Percentiles rank a stretch among this genome's conserved stretches.
Conservation (phyloP, 2,797 vertebrate species). For the Anabas testudineus region DNA sequence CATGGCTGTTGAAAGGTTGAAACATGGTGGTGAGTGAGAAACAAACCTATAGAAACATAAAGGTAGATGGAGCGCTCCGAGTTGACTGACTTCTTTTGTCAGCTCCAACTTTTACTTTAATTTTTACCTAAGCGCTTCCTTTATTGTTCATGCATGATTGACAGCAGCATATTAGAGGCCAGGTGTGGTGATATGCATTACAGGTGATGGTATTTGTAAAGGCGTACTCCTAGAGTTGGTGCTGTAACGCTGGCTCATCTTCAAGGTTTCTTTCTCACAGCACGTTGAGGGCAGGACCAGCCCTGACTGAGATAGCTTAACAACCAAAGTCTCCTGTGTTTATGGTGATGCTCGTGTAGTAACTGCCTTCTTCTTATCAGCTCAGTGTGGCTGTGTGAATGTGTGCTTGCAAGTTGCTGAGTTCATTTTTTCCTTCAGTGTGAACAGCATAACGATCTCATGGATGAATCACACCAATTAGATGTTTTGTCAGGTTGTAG, state of each 20-base stretch:
- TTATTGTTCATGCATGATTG: conserved; percentile 8
- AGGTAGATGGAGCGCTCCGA: too few species aligned
- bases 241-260: neutral
- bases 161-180: conserved; percentile 15
- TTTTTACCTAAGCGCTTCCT: neutral
- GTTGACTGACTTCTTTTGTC: neutral
- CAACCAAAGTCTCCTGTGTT: conserved; percentile 73
- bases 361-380: conserved; percentile 54
- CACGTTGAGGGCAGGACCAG: conserved; percentile 11
- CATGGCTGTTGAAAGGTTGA: conserved; percentile 14
- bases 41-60: neutral
- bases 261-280: conserved; percentile 24
- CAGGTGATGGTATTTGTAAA: conserved; percentile 28
- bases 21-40: conserved; percentile 6
- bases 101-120: neutral
- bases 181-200: conserved; percentile 34
- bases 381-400: conserved; percentile 10
- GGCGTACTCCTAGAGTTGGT: neutral
- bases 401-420: conserved; percentile 37
- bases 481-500: conserved; percentile 32
- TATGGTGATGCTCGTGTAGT: conserved; percentile 36
- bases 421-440: conserved; percentile 45
- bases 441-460: conserved; percentile 24
- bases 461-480: conserved; percentile 43
- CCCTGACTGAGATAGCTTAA: neutral